Evolutionary conservation across 1,140 invertebrate species (phyloP).

Genomic region (Hydropsyche tenuis): DNA sequence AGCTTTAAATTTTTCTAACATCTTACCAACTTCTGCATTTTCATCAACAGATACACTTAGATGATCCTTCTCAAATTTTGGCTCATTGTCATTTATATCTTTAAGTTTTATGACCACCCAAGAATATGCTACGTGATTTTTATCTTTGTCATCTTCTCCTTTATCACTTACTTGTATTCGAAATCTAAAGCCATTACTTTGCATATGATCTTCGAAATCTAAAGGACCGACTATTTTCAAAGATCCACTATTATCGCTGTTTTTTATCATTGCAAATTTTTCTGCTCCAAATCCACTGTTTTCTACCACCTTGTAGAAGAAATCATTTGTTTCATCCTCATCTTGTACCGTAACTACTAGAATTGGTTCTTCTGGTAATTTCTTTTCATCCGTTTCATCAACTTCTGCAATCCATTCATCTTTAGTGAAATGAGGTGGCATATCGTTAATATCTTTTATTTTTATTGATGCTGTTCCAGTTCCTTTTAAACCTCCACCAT

Average conservation of each 20-base stretch:
- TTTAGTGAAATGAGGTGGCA: constrained; percentile 71
- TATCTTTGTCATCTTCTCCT: constrained; percentile 65
- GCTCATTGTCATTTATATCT: constrained; percentile 71
- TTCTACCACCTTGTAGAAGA: constrained; percentile 64
- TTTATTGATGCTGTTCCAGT: constrained; percentile 66
- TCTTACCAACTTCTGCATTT: constrained; percentile 67
- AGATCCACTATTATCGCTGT: constrained; percentile 70
- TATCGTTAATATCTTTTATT: constrained; percentile 69
- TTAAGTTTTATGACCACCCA: constrained; percentile 69
- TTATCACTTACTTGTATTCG: constrained; percentile 67
- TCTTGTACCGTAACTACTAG: constrained; percentile 70
- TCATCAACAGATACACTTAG: constrained; percentile 70
- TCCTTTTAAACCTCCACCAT: constrained; percentile 67
- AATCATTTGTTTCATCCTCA: constrained; percentile 70
- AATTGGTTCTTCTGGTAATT: constrained; percentile 68
- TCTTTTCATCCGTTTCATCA: constrained; percentile 69
- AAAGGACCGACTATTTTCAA: constrained; percentile 70
- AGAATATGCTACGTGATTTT: constrained; percentile 69
- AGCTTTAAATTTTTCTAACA: constrained; percentile 68
- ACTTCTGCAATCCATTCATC: constrained; percentile 72
- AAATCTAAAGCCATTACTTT: constrained; percentile 67
- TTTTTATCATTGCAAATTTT: constrained; percentile 71
- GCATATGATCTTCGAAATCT: constrained; percentile 66
- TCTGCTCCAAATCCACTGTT: constrained; percentile 69
- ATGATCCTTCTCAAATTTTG: constrained; percentile 66